These are phyloP conservation scores for Acrocephalus scirpaceus DNA, from an alignment of 2,797 vertebrate genomes.

Conservation along the genomic window DNA sequence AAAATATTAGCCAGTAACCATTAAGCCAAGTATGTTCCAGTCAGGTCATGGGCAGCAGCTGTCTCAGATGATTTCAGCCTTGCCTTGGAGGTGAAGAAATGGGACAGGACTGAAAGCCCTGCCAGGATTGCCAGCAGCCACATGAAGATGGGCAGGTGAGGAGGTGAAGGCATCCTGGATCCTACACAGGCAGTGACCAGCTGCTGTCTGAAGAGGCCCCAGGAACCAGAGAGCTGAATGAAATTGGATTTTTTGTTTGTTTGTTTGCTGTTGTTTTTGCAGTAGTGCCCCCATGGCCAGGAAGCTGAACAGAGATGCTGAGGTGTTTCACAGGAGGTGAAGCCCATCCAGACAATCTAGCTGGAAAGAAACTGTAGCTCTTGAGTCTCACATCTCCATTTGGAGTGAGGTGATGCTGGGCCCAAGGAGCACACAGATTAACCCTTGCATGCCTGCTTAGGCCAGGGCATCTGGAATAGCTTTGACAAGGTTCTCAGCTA, in stretches of 20 bases:
- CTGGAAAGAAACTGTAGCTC: not conserved
- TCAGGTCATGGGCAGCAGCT: conserved; percentile 46
- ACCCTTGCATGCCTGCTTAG: not conserved
- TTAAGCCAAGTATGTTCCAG: not conserved
- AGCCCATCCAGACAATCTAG: not conserved
- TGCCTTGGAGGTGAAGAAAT: not conserved
- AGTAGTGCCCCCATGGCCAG: not conserved
- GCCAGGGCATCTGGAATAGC: not conserved
- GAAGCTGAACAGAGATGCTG: not conserved
- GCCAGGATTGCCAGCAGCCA: not conserved
- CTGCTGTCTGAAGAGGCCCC: not conserved
- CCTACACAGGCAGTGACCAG: not conserved
- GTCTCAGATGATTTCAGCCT: conserved; percentile 1
- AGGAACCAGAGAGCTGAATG: not conserved
- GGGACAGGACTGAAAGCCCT: not conserved
- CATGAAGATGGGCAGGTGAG: not conserved
- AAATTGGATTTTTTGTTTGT: not conserved
- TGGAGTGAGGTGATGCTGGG: not conserved
- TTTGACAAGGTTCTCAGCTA: not conserved
- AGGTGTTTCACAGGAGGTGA: not conserved
- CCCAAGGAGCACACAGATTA: not conserved
- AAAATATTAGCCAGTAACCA: conserved; percentile 53
- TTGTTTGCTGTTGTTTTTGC: not conserved
- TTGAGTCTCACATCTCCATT: not conserved
- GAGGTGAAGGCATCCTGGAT: not conserved